Percentiles rank a stretch among this genome's conserved stretches.
phyloP scores from a whole-genome alignment of 2,888 invertebrate genomes.

The Neoascia interrupta region DNA sequence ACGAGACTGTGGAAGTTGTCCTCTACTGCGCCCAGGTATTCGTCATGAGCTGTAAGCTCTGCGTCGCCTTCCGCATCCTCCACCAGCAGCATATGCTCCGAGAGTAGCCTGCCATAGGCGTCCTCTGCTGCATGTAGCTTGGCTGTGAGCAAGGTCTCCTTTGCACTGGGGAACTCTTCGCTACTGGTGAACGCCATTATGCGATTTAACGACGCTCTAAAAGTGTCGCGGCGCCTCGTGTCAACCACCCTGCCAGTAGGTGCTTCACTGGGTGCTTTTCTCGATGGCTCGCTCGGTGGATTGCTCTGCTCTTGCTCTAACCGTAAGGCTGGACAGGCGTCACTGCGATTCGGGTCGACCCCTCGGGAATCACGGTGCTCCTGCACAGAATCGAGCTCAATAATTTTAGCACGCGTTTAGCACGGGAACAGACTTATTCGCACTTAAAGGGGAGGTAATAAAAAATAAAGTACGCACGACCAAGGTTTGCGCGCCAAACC shows the following conservation, averaged over 20 bases:
- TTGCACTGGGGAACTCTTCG: not conserved
- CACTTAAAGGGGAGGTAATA: too few relatives aligned
- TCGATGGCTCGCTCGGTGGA: too few relatives aligned
- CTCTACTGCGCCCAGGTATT: constrained; percentile 8
- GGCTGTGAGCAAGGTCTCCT: not conserved
- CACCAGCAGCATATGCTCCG: constrained; percentile 13
- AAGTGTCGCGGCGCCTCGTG: not conserved
- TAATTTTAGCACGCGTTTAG: too few relatives aligned
- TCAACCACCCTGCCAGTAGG: too few relatives aligned
- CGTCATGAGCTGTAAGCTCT: not conserved
- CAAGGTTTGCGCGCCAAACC: too few relatives aligned
- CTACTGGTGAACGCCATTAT: not conserved
- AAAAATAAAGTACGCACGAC: too few relatives aligned
- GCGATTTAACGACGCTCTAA: not conserved
- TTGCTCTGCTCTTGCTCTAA: too few relatives aligned
- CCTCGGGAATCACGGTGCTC: not conserved
- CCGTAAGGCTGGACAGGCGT: too few relatives aligned
- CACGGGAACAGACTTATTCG: too few relatives aligned
- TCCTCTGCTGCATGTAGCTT: constrained; percentile 11
- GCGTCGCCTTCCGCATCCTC: not conserved
- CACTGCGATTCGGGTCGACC: not conserved
- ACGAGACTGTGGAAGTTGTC: not conserved
- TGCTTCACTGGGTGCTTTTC: too few relatives aligned
- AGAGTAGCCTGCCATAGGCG: not conserved
- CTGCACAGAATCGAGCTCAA: too few relatives aligned